A percentile compares a stretch with the other conserved stretches of the same genome.
Evolutionary conservation across 2,888 invertebrate genomes (phyloP).

Genomic region (Troides helena): DNA sequence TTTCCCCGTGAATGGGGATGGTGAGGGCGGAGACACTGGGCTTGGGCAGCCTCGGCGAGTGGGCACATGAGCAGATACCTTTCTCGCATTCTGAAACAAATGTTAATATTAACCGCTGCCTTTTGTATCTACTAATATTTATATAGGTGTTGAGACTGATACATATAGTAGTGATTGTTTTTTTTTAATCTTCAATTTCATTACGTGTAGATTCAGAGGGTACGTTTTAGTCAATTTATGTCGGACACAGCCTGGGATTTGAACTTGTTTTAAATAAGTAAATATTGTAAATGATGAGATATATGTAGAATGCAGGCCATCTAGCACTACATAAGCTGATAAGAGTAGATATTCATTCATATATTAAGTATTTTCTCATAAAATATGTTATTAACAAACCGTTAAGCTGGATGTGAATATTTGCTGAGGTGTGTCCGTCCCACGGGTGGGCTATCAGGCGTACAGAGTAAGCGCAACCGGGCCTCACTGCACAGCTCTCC

Average conservation of each 20-base stretch:
- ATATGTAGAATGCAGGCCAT: no score
- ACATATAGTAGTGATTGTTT: not conserved
- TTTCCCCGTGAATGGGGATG: constrained; percentile 48
- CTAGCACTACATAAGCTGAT: no score
- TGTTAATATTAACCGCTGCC: not conserved
- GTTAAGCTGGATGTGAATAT: constrained; percentile 50
- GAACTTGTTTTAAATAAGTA: no score
- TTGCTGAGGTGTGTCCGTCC: constrained; percentile 62
- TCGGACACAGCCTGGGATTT: no score
- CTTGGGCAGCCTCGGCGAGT: constrained; percentile 57
- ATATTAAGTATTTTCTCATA: no score
- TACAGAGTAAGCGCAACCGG: constrained; percentile 64
- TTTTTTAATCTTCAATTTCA: no score
- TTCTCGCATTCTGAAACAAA: constrained; percentile 61
- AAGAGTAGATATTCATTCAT: no score
- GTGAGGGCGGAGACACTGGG: constrained; percentile 53
- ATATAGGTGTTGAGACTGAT: not conserved
- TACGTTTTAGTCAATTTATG: no score
- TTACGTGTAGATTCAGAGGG: no score
- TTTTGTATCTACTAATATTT: not conserved
- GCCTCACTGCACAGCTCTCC: constrained; percentile 62
- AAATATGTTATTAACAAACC: constrained; percentile 46
- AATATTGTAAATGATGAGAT: no score
- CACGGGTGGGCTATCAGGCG: constrained; percentile 63
- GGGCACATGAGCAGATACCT: constrained; percentile 68